Percentiles rank a stretch among this genome's conserved stretches.
phyloP scores from a whole-genome alignment of 2,888 invertebrate species.

The Rhabditoides inermis region DNA sequence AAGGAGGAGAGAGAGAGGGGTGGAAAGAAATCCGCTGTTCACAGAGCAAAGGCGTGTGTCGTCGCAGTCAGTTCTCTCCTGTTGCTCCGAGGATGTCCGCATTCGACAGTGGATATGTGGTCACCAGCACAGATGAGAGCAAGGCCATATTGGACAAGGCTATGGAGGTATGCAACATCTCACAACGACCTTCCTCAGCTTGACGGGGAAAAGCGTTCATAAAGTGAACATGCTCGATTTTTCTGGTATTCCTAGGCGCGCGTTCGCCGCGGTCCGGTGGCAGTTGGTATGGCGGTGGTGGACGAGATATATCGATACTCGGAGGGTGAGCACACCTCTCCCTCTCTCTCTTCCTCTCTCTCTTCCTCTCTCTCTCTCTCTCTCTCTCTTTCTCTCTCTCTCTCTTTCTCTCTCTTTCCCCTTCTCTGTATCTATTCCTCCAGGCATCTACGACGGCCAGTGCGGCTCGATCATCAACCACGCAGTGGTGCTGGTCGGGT shows the following conservation, averaged over 20 bases:
- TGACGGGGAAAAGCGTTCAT: background rate
- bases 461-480: conserved; percentile 26
- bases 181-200: conserved; percentile 6
- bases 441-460: conserved; percentile 23
- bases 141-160: background rate
- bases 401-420: background rate
- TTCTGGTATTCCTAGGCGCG: conserved; percentile 13
- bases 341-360: no score
- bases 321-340: conserved; percentile 61
- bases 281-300: conserved; percentile 60
- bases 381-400: no score
- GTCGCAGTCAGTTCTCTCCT: no score
- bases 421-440: background rate
- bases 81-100: background rate
- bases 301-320: conserved; percentile 84
- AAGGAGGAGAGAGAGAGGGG: no score
- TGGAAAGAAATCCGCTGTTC: no score
- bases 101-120: conserved; percentile 2
- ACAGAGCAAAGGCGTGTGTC: no score
- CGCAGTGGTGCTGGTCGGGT: conserved; percentile 29
- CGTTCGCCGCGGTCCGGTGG: conserved; percentile 17
- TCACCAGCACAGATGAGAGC: no score
- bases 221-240: conserved; percentile 9
- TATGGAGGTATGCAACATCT: background rate
- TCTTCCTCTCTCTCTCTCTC: no score